Evolutionary conservation across 2,888 invertebrate genomes (phyloP).

Genomic region (Trichopria drosophilae): DNA sequence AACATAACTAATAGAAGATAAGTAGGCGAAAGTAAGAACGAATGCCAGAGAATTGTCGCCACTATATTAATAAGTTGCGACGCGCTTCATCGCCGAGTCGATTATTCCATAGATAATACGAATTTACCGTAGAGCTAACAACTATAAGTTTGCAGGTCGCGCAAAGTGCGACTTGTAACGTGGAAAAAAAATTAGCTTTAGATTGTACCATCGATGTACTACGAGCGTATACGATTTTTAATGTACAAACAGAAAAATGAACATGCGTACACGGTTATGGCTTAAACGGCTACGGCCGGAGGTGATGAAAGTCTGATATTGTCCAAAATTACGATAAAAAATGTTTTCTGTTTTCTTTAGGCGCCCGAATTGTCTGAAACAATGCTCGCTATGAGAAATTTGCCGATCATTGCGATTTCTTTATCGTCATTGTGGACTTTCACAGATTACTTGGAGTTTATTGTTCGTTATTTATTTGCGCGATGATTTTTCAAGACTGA

Average conservation of each 20-base stretch:
- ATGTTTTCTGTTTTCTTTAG: no score
- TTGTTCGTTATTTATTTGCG: slow-evolving; percentile 25
- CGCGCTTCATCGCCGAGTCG: slow-evolving; percentile 35
- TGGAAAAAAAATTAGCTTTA: slow-evolving; percentile 45
- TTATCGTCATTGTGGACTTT: no score
- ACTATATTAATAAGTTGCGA: slow-evolving; percentile 24
- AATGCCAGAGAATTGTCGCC: slow-evolving; percentile 11
- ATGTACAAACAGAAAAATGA: slow-evolving; percentile 55
- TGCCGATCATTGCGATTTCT: no score
- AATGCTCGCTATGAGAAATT: no score
- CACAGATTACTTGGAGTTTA: no score
- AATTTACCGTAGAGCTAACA: slow-evolving; percentile 53
- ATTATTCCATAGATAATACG: slow-evolving; percentile 55
- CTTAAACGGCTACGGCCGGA: no score
- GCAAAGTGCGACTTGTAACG: slow-evolving; percentile 14
- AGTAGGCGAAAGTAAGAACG: slow-evolving; percentile 16
- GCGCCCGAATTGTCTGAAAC: no score
- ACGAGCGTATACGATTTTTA: slow-evolving; percentile 59
- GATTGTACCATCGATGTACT: slow-evolving; percentile 55
- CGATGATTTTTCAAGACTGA: slow-evolving; percentile 29
- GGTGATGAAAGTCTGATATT: no score
- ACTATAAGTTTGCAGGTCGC: slow-evolving; percentile 41
- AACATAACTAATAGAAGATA: slow-evolving; percentile 25
- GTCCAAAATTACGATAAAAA: no score
- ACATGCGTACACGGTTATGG: no score